Base-by-base conservation (phyloP, 2,113 vertebrate species). In the Helogale parvula region DNA sequence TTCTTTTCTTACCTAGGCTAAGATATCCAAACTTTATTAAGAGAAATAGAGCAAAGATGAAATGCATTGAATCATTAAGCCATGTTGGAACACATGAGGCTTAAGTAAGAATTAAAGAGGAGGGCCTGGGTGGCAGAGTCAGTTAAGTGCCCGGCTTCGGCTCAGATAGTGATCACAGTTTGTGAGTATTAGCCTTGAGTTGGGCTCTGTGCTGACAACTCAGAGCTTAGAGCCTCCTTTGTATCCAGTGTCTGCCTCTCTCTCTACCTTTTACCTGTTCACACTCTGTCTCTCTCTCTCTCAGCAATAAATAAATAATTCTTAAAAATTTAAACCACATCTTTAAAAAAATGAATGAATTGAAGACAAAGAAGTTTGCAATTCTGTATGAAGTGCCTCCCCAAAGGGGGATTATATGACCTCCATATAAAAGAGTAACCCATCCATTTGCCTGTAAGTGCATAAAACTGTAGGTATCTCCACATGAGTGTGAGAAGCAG, bases 391-490 rank as follows among this genome's bases (percentile, higher is more conserved):
- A 41, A 31, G 2, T 66, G 7, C 2, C 7, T 1, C 2, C n/a
- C 27, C 29, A 2, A 79, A 7, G 38, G 11, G 7, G 12, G 3
- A 25, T 27, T 21, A 7, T 21, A 9, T 12, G 2, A 10, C 52
- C 17, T 12, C 2, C 7, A 83, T 63, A 35, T 14, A 11, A 68
- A 79, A 77, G 3, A 90, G 3, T 7, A 50, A n/a, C 16, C 9
- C 3, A 35, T 27, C 14, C 3, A 21, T n/a, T 38, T 86, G 6
- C 54, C 35, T 31, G 4, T 41, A 27, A 54, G 33, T 11, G 25
- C 3, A 31, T 2, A 57, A 13, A 1, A 21, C 5, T 80, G 23
- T 23, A n/a, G 11, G 0, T 66, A 41, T 33, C 7, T 17, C 1
- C 9, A 33, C 5, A 25, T 15, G 14, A 33, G n/a, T 54, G 15